phyloP scores from a whole-genome alignment of 2,113 vertebrate genomes.

The Ia io region DNA sequence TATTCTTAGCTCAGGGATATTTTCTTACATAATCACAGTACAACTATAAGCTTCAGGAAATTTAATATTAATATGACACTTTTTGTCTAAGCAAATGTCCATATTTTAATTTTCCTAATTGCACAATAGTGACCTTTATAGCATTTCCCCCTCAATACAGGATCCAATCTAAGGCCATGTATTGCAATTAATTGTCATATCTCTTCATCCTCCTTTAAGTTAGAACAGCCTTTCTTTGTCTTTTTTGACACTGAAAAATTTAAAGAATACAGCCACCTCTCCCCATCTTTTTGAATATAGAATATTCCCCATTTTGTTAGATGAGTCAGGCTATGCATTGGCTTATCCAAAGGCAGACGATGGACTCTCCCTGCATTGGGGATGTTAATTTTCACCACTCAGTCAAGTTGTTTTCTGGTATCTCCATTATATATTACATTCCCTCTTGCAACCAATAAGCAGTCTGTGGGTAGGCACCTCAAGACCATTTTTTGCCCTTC shows the following conservation, averaged over 20 bases:
- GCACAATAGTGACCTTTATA: neutral
- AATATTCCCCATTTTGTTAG: neutral
- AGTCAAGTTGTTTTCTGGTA: neutral
- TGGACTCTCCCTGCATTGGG: neutral
- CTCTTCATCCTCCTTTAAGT: neutral
- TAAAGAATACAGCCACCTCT: neutral
- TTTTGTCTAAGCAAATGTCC: neutral
- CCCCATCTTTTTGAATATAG: neutral
- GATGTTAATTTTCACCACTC: neutral
- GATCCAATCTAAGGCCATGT: neutral
- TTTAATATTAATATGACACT: neutral
- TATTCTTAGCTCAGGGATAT: neutral
- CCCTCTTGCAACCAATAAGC: neutral
- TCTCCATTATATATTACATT: neutral
- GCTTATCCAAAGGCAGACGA: neutral
- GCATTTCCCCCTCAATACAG: neutral
- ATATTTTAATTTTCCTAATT: slow-evolving; percentile 46
- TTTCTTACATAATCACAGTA: neutral
- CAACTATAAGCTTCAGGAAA: neutral
- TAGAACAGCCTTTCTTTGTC: neutral
- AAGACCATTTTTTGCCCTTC: neutral
- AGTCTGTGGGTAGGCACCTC: neutral
- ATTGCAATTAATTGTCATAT: neutral
- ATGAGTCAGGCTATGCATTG: neutral
- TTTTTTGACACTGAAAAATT: neutral